Evolutionary conservation across 2,113 vertebrate species (phyloP), one percentile per base, ranked within the genome.

Genomic region (Mormyrus iriodes): DNA sequence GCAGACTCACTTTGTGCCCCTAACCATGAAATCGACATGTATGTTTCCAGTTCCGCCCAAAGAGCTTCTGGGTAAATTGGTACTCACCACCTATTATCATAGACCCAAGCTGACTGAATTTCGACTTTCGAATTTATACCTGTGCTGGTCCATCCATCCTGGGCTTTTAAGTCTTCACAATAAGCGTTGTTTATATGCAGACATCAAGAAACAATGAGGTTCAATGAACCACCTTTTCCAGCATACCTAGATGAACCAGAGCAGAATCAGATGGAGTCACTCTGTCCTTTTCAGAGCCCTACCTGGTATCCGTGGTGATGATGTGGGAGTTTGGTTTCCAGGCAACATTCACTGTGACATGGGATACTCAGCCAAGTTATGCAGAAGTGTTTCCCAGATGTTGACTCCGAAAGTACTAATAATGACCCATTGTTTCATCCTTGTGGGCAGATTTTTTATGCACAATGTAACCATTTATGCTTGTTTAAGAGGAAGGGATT

Each of bases 351-450:
- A 12, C 79, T 13, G 24, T 69, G 27, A 31, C 61, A 31, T 31
- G 10, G 12, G 65, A 69, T 69, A 13, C 10, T 69, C 27, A 31
- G 27, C 9, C 65, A 69, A 69, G 10, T 69, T 31, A 31, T n/a
- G 2, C 48, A 49, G 52, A 85, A 85, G 13, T 49, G n/a, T 85
- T 85, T 49, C 21, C 7, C 19, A 49, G 48, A 85, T 27, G n/a
- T 24, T 85, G 24, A 48, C 83, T 19, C 48, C 35, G 15, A 10
- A 86, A 86, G 15, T 86, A 31, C 48, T n/a, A 86, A 48, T 53
- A 52, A 86, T 51, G 49, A 48, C 84, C n/a, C 12, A 86, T 86
- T 86, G 48, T 86, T 86, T 86, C n/a, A 86, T 27, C 48, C 21
- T 49, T 21, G n/a, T n/a, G n/a, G 49, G 9, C n/a, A 69, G 12